Base-by-base conservation (phyloP, 2,113 vertebrate genomes). In the Verasper variegatus region DNA sequence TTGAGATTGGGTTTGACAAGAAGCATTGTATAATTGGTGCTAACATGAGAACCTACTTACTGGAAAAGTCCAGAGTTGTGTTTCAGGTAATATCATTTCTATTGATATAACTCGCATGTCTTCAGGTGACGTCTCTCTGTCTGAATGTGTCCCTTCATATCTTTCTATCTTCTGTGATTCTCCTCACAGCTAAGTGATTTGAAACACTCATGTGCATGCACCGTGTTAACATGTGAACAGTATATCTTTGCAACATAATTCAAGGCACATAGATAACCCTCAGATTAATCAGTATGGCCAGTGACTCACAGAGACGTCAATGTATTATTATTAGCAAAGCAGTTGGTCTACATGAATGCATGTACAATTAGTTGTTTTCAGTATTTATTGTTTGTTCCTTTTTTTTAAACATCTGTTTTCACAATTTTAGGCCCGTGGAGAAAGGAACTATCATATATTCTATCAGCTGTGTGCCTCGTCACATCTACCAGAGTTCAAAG, bases 381-480 rank as follows among this genome's bases (percentile, higher is more conserved):
- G 3, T 31, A 2, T 9, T 31, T 17, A 17, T 54, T 7, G 5
- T 40, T 54, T 9, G 3, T 68, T 62, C 5, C 0, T 24, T 37
- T 57, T 23, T 80, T 74, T 74, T 12, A 20, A 2, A n/a, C 74
- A 1, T 68, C 9, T 85, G 55, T 75, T 9, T 27, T 7, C 6
- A 31, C 8, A 26, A 21, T 26, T 93, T 86, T 91, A 99, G 98
- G 95, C 98, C 78, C 93, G 94, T 70, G 93, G 96, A 66, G 98
- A 99, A 92, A 96, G 98, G 89, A 99, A 99, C 92, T 99, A 99
- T 82, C 98, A 99, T 70, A 96, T 99, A 86, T 99, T 99, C 92
- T 99, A 99, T 87, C 98, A 99, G 74, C 94, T 99, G 24, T 99
- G 98, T 93, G 97, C 97, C 81, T 99, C 96, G 58, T 95, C 96